Conservation (phyloP, 2,113 vertebrate genomes). For the Antechinus flavipes region DNA sequence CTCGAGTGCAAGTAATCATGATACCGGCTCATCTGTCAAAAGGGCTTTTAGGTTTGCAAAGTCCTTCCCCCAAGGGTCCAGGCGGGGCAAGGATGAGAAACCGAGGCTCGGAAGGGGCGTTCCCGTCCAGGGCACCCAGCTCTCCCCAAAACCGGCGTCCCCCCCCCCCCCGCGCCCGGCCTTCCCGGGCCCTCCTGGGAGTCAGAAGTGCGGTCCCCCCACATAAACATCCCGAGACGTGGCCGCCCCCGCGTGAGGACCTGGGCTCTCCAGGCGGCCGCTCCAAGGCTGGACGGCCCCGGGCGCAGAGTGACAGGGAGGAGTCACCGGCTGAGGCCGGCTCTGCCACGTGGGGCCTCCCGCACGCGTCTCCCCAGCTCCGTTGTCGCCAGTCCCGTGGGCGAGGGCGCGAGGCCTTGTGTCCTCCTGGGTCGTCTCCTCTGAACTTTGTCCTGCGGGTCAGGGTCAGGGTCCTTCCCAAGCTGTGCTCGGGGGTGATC, state of each 20-base stretch:
- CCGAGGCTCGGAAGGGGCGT: background rate
- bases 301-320: background rate
- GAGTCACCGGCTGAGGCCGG: background rate
- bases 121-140: background rate
- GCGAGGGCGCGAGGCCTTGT: background rate
- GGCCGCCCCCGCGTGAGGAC: background rate
- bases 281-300: background rate
- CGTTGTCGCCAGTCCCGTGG: too few relatives aligned
- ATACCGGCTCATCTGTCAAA: background rate
- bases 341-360: background rate
- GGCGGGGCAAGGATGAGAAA: background rate
- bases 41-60: background rate
- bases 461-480: background rate
- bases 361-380: background rate
- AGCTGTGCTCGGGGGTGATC: background rate
- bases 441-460: background rate
- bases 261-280: background rate
- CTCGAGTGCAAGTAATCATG: background rate
- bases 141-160: background rate
- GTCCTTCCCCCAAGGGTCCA: background rate
- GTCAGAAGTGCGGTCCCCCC: background rate
- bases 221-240: background rate
- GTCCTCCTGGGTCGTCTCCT: background rate
- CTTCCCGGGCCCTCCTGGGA: background rate
- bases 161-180: background rate